Conservation (phyloP, 2,888 invertebrate genomes). For the Athrips mouffetella region DNA sequence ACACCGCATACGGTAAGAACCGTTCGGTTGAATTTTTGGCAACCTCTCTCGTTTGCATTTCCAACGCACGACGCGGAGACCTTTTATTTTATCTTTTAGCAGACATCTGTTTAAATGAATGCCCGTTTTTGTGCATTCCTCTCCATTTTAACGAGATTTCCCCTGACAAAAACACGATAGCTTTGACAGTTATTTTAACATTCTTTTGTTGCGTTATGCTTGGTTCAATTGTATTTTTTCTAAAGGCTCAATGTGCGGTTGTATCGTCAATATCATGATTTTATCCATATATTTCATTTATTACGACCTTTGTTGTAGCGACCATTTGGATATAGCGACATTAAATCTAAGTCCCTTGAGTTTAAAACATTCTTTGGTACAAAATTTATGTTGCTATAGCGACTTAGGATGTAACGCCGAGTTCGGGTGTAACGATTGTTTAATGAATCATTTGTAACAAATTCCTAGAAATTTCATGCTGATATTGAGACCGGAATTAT, state of each 20-base stretch:
- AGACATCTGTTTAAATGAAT: conserved; percentile 60
- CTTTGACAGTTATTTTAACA: conserved; percentile 64
- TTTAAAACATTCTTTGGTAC: no score
- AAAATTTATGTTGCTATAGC: no score
- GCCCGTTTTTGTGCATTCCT: conserved; percentile 59
- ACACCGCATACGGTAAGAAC: conserved; percentile 29
- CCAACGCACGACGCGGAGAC: conserved; percentile 46
- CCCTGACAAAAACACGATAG: conserved; percentile 51
- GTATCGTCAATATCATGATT: conserved; percentile 14
- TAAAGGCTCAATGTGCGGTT: conserved; percentile 38
- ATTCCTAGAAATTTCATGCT: no score
- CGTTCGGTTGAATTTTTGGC: conserved; percentile 39
- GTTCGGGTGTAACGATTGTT: no score
- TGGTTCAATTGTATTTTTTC: conserved; percentile 35
- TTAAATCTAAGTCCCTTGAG: no score
- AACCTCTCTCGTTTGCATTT: conserved; percentile 62
- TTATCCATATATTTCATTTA: conserved; percentile 26
- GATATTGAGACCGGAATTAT: no score
- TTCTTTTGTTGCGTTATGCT: conserved; percentile 35
- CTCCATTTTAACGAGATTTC: conserved; percentile 60
- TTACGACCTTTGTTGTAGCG: no score
- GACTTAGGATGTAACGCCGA: no score
- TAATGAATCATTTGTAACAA: no score
- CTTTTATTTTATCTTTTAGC: conserved; percentile 55
- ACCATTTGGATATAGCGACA: no score